Evolutionary conservation across 2,888 invertebrate species (phyloP), one percentile per base, ranked within the genome.

Genomic region (Tridacna gigas): DNA sequence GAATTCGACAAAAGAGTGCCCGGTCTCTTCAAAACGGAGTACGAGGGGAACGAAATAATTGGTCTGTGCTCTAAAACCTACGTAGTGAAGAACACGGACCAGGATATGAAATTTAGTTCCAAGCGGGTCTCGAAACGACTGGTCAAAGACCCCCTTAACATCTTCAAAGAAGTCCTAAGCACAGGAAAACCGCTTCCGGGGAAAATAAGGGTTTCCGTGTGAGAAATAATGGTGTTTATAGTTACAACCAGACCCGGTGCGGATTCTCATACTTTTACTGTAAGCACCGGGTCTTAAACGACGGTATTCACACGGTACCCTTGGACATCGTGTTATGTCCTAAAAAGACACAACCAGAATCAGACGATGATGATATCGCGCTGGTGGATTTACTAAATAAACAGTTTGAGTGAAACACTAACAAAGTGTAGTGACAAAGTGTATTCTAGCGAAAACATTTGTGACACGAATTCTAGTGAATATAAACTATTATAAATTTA

Each of bases 1-100:
- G 63, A 65, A 60, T 83, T 22, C 37, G 83, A 83, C 60, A 76
- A 75, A 65, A 47, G 79, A 76, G 60, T 45, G 18, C 79, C 76
- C 12, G 79, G 79, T 65, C 73, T 79, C 18, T 83, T 79, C 47
- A 83, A 83, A 74, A 65, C 28, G 45, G 76, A 76, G 22, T 47
- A 47, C 7, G 25, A n/a, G 11, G 76, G 66, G 12, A 37, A 37
- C 37, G 69, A 66, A 65, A 20, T 69, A 76, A 48, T 83, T 82
- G 79, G 88, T n/a, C 28, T 85, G 15, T 88, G 80, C 47, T 77
- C 76, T 22, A 86, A 88, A 48, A 86, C 86, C 11, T 86, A 84
- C 71, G 84, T 86, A 45, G 86, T 86, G 20, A 48, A 77, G 5
- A 87, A 80, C 37, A 37, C 37, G 37, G 37, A 37, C 25, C n/a